Base-by-base conservation (phyloP, 2,797 vertebrate species). In the Schizothorax lantsangensis region DNA sequence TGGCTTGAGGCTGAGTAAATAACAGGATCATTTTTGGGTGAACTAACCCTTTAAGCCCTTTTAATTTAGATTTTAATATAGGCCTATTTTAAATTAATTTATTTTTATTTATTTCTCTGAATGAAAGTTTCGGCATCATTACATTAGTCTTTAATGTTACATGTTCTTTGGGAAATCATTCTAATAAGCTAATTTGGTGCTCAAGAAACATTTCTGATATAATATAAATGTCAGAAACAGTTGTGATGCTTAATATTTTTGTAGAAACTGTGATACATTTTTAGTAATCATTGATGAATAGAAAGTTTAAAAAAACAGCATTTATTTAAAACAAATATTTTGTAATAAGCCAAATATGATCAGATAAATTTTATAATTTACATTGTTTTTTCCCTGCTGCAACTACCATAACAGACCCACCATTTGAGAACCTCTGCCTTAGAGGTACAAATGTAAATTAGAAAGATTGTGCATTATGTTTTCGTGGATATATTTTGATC, bases 361-460 rank as follows among this genome's bases (percentile, higher is more conserved):
- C 21, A 71, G 36, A 40, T 72, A 11, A 0, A 75, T 75, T 77
- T 78, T 78, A 23, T 23, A n/a, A 2, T 59, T n/a, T 33, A 6
- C 36, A n/a, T 59, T 8, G 5, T 8, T 40, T 59, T 38, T 59
- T 23, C 11, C 21, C 43, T 15, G 17, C 17, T 54, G 19, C 12
- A 30, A 40, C 33, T 8, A 23, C 52, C 30, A 52, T 52, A 59
- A 79, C 11, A 77, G 17, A 77, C 26, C 4, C 21, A 38, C 17
- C 11, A 26, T 36, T 59, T 79, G 11, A 38, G 33, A 78, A 78
- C 14, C 47, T 59, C 11, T n/a, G 21, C 77, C 52, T 36, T 62
- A 38, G 36, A 59, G 47, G 14, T 40, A 54, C 36, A 62, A 79
- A 79, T 79, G 12, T 43, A 62, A 79, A 40, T 62, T 79, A 26